Evolutionary conservation across 2,797 vertebrate species (phyloP).

Genomic region (Apogon talboti): DNA sequence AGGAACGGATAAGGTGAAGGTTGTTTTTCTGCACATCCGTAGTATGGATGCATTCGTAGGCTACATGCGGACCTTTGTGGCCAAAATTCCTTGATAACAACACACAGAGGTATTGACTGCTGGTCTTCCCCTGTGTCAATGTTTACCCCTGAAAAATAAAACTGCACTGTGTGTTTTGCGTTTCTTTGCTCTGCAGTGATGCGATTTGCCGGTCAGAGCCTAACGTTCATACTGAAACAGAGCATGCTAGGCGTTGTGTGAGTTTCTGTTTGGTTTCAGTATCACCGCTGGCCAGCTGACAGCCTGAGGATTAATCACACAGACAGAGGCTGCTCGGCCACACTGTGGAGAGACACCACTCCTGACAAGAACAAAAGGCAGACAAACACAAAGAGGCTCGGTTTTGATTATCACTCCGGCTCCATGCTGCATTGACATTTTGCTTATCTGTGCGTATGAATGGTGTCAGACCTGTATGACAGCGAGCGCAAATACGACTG

Average conservation of each 20-base stretch:
- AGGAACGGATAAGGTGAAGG: too few species aligned
- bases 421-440: constrained; percentile 35
- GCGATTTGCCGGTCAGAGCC: constrained; percentile 2
- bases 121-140: constrained; percentile 1
- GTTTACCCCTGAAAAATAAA: constrained; percentile 20
- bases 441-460: constrained; percentile 30
- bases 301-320: constrained; percentile 56
- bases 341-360: constrained; percentile 32
- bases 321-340: constrained; percentile 28
- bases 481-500: constrained; percentile 18
- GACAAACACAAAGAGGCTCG: constrained; percentile 34
- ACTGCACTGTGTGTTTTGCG: constrained; percentile 4
- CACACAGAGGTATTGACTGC: constrained; percentile 5
- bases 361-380: constrained; percentile 53
- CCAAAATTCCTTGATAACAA: constrained; percentile 30
- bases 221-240: constrained; percentile 38
- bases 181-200: constrained; percentile 28
- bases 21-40: constrained; percentile 12
- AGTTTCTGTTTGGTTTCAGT: constrained; percentile 61
- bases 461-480: constrained; percentile 17
- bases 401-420: constrained; percentile 45
- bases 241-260: constrained; percentile 33
- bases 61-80: constrained; percentile 1
- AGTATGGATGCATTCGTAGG: neutral
- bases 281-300: constrained; percentile 65